Base-by-base conservation (phyloP, 1,140 invertebrate species). In the Parapsyche elsis region DNA sequence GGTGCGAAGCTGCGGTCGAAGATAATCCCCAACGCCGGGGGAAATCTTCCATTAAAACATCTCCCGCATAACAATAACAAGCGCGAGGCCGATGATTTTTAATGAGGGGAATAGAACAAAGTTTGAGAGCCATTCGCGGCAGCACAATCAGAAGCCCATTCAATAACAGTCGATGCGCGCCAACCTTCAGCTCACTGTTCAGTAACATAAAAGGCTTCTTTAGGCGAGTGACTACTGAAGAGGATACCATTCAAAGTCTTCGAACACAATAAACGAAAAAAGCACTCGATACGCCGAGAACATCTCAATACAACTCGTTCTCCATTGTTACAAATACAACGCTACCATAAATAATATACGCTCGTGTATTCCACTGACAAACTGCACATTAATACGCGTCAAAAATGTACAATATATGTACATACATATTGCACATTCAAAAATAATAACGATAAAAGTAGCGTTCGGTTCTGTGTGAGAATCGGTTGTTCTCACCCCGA, bases 91-190 rank as follows among this genome's bases (percentile, higher is more conserved):
- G 49, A 53, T 53, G 16, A 16, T 53, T 14, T 53, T 12, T 12
- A 53, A 16, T 12, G 49, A 53, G 49, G 49, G 49, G 49, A 16
- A 16, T 12, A 16, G 16, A 53, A 16, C 21, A 30, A 73, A 46
- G 71, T 73, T 67, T 73, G 71, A 73, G 71, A 46, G 1, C 24
- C 23, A 67, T 21, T 9, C 59, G 9, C 64, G 21, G 45, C 5
- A 73, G 16, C 44, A 49, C 71, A 73, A 73, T 73, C 71, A 73
- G 71, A 73, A 73, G 71, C 71, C 71, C 71, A 57, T 75, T 75
- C 19, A 75, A 59, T 75, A 46, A 9, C n/a, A 26, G 46, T 16
- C 23, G 73, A 75, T 57, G 73, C 73, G 46, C 19, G 9, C 53
- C 44, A 53, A 57, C 73, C 23, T 75, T 75, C 23, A 59, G 21